Evolutionary conservation across 2,113 vertebrate genomes (phyloP).

Genomic region (Phaetusa simplex): DNA sequence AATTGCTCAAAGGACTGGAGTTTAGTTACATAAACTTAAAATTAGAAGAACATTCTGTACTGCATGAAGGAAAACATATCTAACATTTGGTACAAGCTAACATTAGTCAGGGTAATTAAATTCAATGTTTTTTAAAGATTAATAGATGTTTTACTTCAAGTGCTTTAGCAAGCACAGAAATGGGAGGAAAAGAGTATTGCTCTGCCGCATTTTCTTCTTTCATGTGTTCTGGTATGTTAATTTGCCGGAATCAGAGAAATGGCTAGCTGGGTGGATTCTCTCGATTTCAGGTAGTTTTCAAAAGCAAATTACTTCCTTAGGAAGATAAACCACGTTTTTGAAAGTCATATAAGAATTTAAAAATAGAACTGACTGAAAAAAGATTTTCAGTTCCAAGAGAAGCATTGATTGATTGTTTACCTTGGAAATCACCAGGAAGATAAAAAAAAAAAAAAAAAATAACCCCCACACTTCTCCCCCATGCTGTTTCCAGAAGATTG

Average conservation of each 20-base stretch:
- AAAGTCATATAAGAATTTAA: neutral
- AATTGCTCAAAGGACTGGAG: constrained; percentile 62
- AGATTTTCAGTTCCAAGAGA: neutral
- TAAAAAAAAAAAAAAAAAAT: too few species aligned
- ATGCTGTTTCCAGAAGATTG: neutral
- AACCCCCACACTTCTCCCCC: neutral
- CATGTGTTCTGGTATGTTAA: constrained; percentile 30
- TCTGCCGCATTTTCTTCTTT: constrained; percentile 43
- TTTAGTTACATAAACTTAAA: constrained; percentile 73
- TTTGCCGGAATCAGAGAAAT: constrained; percentile 13
- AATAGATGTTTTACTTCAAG: constrained; percentile 78
- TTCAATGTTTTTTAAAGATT: constrained; percentile 79
- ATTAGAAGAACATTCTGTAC: constrained; percentile 78
- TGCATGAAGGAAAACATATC: constrained; percentile 76
- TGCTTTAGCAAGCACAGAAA: constrained; percentile 71
- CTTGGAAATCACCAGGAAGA: neutral
- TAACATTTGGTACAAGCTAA: constrained; percentile 79
- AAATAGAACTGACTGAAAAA: neutral
- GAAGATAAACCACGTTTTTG: neutral
- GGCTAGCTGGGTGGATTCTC: neutral
- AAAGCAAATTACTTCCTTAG: neutral
- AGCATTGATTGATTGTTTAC: constrained; percentile 1
- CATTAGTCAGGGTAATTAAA: constrained; percentile 80
- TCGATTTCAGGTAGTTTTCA: neutral
- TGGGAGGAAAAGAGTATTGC: constrained; percentile 15